Evolutionary conservation across 2,888 invertebrate genomes (phyloP).

Genomic region (Cyclophora albipunctata): DNA sequence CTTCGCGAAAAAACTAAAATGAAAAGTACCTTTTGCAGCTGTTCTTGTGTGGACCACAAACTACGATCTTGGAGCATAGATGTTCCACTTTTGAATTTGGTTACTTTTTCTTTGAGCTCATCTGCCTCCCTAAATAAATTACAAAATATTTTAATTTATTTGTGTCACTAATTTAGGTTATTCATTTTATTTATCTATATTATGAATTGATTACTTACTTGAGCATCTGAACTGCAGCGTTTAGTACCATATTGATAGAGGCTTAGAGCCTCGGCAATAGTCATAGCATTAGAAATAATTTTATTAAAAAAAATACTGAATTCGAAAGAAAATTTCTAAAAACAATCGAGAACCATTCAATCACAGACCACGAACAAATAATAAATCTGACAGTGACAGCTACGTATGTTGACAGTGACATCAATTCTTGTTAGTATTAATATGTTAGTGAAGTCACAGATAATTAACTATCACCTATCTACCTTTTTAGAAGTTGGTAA

Average conservation of each 20-base stretch:
- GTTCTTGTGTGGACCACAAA: slow-evolving; percentile 63
- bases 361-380: slow-evolving; percentile 3
- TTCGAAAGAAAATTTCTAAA: slow-evolving; percentile 52
- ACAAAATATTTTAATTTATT: no score
- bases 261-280: slow-evolving; percentile 64
- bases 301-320: slow-evolving; percentile 35
- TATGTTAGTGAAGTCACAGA: no score
- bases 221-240: slow-evolving; percentile 84
- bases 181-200: no score
- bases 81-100: slow-evolving; percentile 76
- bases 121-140: slow-evolving; percentile 79
- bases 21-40: slow-evolving; percentile 56
- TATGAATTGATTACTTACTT: slow-evolving; percentile 66
- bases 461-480: no score
- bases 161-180: no score
- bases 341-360: slow-evolving; percentile 58
- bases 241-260: slow-evolving; percentile 81
- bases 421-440: no score
- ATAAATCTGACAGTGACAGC: not conserved
- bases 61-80: slow-evolving; percentile 64
- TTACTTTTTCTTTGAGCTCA: slow-evolving; percentile 81
- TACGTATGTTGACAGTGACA: no score
- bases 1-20: not conserved
- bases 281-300: slow-evolving; percentile 67
- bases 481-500: no score